Evolutionary conservation across 2,113 vertebrate species (phyloP), one percentile per base, ranked within the genome.

Genomic region (Elanus axillaris): DNA sequence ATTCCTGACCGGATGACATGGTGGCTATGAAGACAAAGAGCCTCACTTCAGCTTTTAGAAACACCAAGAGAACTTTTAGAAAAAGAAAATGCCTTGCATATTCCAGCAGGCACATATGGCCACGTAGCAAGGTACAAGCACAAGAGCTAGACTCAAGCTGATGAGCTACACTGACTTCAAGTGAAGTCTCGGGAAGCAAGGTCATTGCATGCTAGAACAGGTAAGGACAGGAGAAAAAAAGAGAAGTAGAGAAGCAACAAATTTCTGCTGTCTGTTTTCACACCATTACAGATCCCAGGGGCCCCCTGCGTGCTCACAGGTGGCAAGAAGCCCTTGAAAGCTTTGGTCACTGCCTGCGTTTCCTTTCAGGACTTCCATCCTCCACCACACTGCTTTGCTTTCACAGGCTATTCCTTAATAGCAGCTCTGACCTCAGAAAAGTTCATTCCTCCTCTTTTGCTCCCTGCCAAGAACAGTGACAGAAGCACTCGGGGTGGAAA

Each of bases 1-100:
- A 3, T 23, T 96, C 92, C 53, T 90, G 87, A 31, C 76, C 14
- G 2, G 93, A 68, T 7, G 96, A 94, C 96, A 97, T 97, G 45
- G 81, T 76, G 74, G 56, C 96, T 96, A 92, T 6, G 3, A 90
- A 96, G 69, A 93, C 52, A 94, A 53, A 91, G 23, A 78, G 12
- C 10, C 66, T 88, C 78, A n/a, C 48, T 56, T 94, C 81, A 95
- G 75, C 19, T 64, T 73, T 56, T 4, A 38, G 43, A 60, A 75
- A 56, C 13, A 25, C 3, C 42, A 32, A 64, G 34, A 62, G 10
- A 62, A 66, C 26, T 40, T 71, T 40, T 4, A 45, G 34, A 21
- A 34, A 42, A 59, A 76, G 2, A 38, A 43, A 87, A 34, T 17
- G 38, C 25, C 6, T 52, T 14, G 3, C 0, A 0, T 55, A 26